A percentile compares a stretch with the other conserved stretches of the same genome.
Evolutionary conservation across 2,113 vertebrate genomes (phyloP).

Genomic region (Camelus bactrianus): DNA sequence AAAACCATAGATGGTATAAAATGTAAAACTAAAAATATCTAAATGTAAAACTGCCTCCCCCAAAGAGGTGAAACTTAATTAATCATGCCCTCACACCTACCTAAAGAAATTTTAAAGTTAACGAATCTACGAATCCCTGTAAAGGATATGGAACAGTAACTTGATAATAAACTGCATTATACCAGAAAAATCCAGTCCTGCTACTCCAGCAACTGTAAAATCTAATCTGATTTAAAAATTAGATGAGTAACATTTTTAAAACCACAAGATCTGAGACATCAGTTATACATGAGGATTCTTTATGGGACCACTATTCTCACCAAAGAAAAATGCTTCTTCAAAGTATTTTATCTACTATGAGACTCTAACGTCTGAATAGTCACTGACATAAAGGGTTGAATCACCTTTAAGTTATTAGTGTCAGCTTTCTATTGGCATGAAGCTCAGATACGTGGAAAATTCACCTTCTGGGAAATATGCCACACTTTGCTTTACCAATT

Average conservation of each 20-base stretch:
- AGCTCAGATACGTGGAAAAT: not conserved
- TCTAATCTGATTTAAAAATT: constrained; percentile 17
- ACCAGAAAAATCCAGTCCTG: not conserved
- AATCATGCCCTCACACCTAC: not conserved
- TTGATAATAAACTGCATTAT: not conserved
- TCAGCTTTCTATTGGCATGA: not conserved
- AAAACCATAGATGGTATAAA: not conserved
- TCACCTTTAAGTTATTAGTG: not conserved
- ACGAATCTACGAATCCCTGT: not conserved
- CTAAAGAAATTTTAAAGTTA: constrained; percentile 7
- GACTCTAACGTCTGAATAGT: not conserved
- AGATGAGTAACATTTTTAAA: not conserved
- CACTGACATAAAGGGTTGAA: not conserved
- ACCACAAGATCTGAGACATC: not conserved
- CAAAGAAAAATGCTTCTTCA: not conserved
- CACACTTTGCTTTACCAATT: constrained; percentile 31
- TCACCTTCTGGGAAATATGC: not conserved
- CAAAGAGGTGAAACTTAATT: not conserved
- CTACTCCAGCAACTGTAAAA: not conserved
- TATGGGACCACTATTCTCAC: not conserved
- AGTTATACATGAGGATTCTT: not conserved
- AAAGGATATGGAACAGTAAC: not conserved
- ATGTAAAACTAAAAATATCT: not conserved
- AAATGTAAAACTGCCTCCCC: not conserved
- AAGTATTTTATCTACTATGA: not conserved